Evolutionary conservation across 2,797 vertebrate genomes (phyloP).

Genomic region (Chelon labrosus): DNA sequence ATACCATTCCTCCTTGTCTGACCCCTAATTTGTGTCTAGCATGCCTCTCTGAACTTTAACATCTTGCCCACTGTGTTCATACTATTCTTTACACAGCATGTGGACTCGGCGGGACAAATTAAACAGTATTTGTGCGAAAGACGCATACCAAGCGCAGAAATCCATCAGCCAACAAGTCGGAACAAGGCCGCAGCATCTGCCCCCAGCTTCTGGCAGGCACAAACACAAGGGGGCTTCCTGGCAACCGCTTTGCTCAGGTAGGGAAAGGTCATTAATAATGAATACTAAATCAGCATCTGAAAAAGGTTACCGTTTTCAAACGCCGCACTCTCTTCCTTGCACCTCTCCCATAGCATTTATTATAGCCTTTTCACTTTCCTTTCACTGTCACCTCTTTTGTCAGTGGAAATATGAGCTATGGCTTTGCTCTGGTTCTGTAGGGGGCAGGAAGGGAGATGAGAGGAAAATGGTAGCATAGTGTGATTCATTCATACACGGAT

Average conservation of each 20-base stretch:
- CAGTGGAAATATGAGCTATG: slow-evolving; percentile 73
- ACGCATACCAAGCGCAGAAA: slow-evolving; percentile 63
- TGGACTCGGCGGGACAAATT: slow-evolving; percentile 69
- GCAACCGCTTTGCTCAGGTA: slow-evolving; percentile 78
- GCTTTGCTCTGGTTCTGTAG: slow-evolving; percentile 68
- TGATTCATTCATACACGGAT: slow-evolving; percentile 76
- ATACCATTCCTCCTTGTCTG: slow-evolving; percentile 43
- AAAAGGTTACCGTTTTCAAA: slow-evolving; percentile 80
- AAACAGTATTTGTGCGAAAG: slow-evolving; percentile 67
- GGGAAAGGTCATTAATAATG: slow-evolving; percentile 84
- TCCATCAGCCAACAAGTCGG: slow-evolving; percentile 71
- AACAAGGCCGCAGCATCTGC: slow-evolving; percentile 67
- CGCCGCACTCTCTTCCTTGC: slow-evolving; percentile 65
- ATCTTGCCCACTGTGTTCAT: slow-evolving; percentile 51
- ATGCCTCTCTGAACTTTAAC: slow-evolving; percentile 66
- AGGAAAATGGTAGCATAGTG: slow-evolving; percentile 69
- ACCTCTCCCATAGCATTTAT: slow-evolving; percentile 77
- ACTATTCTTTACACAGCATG: slow-evolving; percentile 62
- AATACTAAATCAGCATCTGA: slow-evolving; percentile 81
- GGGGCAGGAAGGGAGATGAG: slow-evolving; percentile 71
- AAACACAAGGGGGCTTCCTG: slow-evolving; percentile 74
- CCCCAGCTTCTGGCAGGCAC: slow-evolving; percentile 66
- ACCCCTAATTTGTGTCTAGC: slow-evolving; percentile 67
- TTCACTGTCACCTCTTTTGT: slow-evolving; percentile 79
- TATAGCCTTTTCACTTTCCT: slow-evolving; percentile 78